Conservation (phyloP, 1,140 invertebrate genomes). For the Aricia agestis region DNA sequence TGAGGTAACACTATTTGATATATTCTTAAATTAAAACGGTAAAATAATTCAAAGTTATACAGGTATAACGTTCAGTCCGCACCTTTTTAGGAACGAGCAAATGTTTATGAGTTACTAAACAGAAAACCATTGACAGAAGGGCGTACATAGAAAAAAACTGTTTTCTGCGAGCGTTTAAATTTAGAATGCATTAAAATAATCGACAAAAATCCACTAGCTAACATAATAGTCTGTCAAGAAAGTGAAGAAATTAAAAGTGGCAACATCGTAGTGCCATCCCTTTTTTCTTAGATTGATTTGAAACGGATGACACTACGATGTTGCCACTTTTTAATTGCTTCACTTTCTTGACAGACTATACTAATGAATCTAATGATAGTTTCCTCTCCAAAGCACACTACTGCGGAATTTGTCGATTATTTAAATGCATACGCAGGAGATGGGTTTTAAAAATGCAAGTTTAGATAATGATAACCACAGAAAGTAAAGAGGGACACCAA, state of each 20-base stretch:
- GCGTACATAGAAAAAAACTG: neutral
- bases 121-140: neutral
- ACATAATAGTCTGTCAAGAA: too few relatives aligned
- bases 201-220: too few relatives aligned
- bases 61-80: conserved; percentile 18
- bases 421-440: neutral
- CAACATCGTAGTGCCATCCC: too few relatives aligned
- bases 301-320: too few relatives aligned
- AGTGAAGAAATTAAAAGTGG: too few relatives aligned
- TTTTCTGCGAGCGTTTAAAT: neutral
- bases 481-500: neutral
- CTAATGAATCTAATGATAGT: too few relatives aligned
- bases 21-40: conserved; percentile 10
- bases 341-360: too few relatives aligned
- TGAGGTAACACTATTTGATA: conserved; percentile 2
- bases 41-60: neutral
- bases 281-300: too few relatives aligned
- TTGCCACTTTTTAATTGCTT: too few relatives aligned
- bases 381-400: too few relatives aligned
- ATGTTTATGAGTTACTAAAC: neutral
- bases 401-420: neutral
- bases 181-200: too few relatives aligned
- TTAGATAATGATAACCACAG: neutral
- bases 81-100: conserved; percentile 18
- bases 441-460: neutral